These are phyloP conservation scores for Lampris megalopsis DNA, from an alignment of 2,113 vertebrate species.

Conservation along the genomic window DNA sequence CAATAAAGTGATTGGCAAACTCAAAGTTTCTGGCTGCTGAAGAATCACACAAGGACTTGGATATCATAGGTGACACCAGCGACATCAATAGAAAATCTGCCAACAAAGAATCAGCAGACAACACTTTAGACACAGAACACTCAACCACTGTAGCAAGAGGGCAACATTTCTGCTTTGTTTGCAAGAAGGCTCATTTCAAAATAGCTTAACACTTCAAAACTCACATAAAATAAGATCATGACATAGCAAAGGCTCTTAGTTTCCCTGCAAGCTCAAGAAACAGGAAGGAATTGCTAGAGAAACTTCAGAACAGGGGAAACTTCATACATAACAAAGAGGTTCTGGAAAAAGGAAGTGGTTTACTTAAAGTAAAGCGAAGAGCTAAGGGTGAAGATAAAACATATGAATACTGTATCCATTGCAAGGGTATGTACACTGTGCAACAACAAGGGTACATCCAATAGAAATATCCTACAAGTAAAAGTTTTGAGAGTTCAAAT, in stretches of 20 bases:
- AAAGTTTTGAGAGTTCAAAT: too few species aligned
- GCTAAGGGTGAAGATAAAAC: too few species aligned
- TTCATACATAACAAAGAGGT: slow-evolving; percentile 16
- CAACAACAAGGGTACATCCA: too few species aligned
- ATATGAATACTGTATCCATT: too few species aligned
- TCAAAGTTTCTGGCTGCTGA: not conserved
- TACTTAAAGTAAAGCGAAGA: slow-evolving; percentile 15
- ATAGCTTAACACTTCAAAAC: slow-evolving; percentile 10
- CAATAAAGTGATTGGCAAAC: not conserved
- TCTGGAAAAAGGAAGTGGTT: slow-evolving; percentile 11
- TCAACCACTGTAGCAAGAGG: slow-evolving; percentile 17
- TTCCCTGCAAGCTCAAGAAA: not conserved
- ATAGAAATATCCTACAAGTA: too few species aligned
- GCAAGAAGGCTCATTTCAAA: slow-evolving; percentile 18
- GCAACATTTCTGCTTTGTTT: slow-evolving; percentile 19
- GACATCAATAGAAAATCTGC: not conserved
- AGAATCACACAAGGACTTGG: too few species aligned
- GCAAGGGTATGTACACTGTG: too few species aligned
- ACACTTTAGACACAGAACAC: not conserved
- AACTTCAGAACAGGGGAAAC: slow-evolving; percentile 16
- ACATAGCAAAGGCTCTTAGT: slow-evolving; percentile 11
- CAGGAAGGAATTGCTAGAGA: not conserved
- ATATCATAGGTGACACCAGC: not conserved
- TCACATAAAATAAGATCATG: slow-evolving; percentile 18
- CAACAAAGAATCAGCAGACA: slow-evolving; percentile 27